phyloP scores from a whole-genome alignment of 1,140 invertebrate species.

The Oscheius sp. region DNA sequence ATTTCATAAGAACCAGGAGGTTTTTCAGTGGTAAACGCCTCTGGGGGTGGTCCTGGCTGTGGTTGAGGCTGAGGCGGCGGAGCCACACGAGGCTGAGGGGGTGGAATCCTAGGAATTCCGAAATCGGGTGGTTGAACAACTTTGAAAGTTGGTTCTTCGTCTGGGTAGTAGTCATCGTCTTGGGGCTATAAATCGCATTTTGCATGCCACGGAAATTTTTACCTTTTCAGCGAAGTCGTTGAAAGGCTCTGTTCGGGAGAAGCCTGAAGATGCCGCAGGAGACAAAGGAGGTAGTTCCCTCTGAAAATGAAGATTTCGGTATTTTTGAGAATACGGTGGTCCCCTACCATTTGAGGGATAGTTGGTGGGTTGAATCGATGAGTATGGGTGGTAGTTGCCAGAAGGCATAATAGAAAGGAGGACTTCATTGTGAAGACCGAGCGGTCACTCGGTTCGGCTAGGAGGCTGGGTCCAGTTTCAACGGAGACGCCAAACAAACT shows the following conservation, averaged over 20 bases:
- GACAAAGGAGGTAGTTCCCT: background rate
- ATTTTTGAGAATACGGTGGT: background rate
- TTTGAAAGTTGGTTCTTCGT: background rate
- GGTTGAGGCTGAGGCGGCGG: background rate
- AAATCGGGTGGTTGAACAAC: background rate
- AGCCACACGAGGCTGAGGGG: background rate
- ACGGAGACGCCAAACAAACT: constrained; percentile 1
- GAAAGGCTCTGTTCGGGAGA: background rate
- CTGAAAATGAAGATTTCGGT: background rate
- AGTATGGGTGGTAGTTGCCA: no score
- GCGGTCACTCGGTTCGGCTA: no score
- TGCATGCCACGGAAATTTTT: background rate
- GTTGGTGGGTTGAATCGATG: background rate
- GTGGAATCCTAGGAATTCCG: background rate
- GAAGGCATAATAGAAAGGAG: background rate
- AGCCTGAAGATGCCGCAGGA: background rate
- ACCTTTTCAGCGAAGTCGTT: background rate
- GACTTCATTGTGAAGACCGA: no score
- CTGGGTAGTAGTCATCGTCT: background rate
- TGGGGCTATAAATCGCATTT: no score
- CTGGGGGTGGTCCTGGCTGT: background rate
- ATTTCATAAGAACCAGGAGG: constrained; percentile 32
- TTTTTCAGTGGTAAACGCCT: background rate
- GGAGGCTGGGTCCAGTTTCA: constrained; percentile 6
- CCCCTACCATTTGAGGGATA: background rate